Evolutionary conservation across 2,113 vertebrate genomes (phyloP).

Genomic region (Poicephalus meyeri): DNA sequence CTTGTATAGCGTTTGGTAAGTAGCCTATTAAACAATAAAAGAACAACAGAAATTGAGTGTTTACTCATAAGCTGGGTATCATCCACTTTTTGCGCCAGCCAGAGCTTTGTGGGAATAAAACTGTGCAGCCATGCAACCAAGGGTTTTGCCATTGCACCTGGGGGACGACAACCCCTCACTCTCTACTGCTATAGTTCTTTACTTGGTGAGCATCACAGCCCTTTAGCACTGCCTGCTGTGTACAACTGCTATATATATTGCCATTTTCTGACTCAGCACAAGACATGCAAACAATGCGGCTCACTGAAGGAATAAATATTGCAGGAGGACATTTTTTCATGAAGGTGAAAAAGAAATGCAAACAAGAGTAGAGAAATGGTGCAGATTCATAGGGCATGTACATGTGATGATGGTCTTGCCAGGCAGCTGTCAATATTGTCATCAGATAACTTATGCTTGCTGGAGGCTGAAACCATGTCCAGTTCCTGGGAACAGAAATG

Average conservation of each 20-base stretch:
- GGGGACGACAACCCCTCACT: background rate
- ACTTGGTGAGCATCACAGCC: fast-evolving
- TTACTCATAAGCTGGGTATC: background rate
- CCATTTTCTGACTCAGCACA: background rate
- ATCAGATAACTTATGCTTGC: background rate
- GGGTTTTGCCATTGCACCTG: fast-evolving
- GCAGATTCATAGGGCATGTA: background rate
- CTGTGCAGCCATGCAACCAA: fast-evolving
- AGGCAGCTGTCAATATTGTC: background rate
- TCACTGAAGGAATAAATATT: background rate
- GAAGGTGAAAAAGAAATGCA: background rate
- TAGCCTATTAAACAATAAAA: background rate
- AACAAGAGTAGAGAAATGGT: background rate
- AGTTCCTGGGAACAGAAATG: background rate
- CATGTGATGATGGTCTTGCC: fast-evolving
- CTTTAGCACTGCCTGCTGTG: background rate
- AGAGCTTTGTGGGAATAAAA: background rate
- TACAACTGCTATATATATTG: background rate
- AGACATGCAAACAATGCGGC: fast-evolving
- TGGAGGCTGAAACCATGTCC: background rate
- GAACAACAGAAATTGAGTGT: background rate
- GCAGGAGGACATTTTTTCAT: background rate
- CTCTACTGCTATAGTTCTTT: background rate
- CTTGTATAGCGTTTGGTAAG: background rate
- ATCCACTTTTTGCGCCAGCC: fast-evolving